Percentiles rank a stretch among this genome's conserved stretches.
Evolutionary conservation across 2,888 invertebrate genomes (phyloP).

Genomic region (Drosophila tanythrix): DNA sequence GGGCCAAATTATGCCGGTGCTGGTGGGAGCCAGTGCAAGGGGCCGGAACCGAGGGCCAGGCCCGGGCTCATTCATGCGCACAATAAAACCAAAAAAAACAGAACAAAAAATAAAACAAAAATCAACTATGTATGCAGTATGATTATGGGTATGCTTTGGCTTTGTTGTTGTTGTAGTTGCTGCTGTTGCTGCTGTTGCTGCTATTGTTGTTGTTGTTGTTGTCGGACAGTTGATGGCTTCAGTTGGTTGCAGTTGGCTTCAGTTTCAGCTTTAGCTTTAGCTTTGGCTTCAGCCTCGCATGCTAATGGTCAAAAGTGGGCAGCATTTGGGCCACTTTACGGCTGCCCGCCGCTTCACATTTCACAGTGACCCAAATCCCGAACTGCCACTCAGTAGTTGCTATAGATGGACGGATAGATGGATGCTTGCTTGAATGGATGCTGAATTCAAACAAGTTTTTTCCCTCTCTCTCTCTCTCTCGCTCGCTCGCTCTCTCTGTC

Average conservation of each 20-base stretch:
- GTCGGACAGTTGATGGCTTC: conserved; percentile 52
- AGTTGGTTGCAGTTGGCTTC: conserved; percentile 57
- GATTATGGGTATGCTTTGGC: conserved; percentile 38
- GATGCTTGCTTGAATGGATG: conserved; percentile 23
- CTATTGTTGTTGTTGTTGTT: conserved; percentile 36
- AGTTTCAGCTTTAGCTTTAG: conserved; percentile 17
- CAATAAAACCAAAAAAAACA: conserved; percentile 68
- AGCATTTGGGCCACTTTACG: conserved; percentile 77
- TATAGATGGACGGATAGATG: conserved; percentile 43
- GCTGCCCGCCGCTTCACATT: conserved; percentile 64
- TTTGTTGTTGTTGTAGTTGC: conserved; percentile 32
- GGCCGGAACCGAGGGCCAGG: conserved; percentile 27
- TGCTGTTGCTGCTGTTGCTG: conserved; percentile 29
- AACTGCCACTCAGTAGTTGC: conserved; percentile 39
- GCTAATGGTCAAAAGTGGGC: conserved; percentile 72
- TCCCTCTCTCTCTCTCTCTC: not conserved
- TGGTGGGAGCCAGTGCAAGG: conserved; percentile 25
- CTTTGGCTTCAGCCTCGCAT: conserved; percentile 57
- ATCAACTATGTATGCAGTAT: conserved; percentile 57
- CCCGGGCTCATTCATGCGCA: conserved; percentile 72
- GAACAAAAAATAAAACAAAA: conserved; percentile 31
- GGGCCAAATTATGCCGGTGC: conserved; percentile 62
- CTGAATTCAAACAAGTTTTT: conserved; percentile 63
- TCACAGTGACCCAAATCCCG: conserved; percentile 75
- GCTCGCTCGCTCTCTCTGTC: not conserved